A percentile compares a stretch with the other conserved stretches of the same genome.
Conservation (phyloP, 2,113 vertebrate genomes). For the Falcunculus frontatus region DNA sequence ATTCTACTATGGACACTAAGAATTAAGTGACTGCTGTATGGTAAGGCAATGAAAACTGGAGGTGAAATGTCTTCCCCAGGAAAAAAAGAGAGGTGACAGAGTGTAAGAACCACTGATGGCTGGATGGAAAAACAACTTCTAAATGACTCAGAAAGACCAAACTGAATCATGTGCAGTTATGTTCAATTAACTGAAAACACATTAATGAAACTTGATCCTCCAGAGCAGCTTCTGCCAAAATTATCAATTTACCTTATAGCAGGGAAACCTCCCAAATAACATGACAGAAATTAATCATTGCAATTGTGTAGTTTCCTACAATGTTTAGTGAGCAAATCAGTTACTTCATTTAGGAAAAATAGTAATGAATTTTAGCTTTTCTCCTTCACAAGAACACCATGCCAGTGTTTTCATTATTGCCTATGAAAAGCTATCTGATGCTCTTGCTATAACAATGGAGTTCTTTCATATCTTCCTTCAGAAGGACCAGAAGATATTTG, state of each 20-base stretch:
- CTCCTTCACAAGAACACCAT: neutral
- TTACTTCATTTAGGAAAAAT: neutral
- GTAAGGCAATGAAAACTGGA: neutral
- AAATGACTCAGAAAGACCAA: neutral
- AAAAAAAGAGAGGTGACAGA: neutral
- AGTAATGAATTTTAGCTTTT: neutral
- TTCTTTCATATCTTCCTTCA: neutral
- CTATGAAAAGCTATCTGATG: neutral
- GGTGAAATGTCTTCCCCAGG: neutral
- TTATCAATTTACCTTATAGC: neutral
- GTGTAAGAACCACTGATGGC: neutral
- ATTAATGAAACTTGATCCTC: neutral
- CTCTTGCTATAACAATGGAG: neutral
- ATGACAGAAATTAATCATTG: fast-evolving
- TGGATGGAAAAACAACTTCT: neutral
- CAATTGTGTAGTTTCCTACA: neutral
- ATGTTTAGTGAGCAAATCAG: neutral
- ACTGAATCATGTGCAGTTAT: neutral
- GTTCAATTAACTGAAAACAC: neutral
- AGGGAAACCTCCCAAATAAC: neutral
- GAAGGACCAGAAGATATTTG: neutral
- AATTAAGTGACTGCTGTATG: neutral
- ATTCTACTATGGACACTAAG: neutral
- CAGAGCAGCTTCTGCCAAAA: neutral
- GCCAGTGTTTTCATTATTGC: neutral